A percentile compares a stretch with the other conserved stretches of the same genome.
Evolutionary conservation across 2,888 invertebrate species (phyloP).

Genomic region (Phasia obesa): DNA sequence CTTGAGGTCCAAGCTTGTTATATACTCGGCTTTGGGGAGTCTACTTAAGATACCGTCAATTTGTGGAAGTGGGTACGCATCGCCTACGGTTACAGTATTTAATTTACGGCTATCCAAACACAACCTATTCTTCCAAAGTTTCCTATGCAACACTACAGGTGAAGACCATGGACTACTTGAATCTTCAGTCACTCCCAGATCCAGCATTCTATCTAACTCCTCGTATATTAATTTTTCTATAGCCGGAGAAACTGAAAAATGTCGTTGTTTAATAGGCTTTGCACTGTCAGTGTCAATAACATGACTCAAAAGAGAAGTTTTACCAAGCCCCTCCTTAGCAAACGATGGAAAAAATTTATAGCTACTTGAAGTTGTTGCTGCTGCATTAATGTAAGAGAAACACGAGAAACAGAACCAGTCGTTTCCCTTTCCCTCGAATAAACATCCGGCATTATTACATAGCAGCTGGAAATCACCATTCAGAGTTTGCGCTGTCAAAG

Average conservation of each 20-base stretch:
- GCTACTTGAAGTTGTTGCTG: neutral
- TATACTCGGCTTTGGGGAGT: conserved; percentile 11
- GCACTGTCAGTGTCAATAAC: neutral
- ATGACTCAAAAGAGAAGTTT: too few relatives aligned
- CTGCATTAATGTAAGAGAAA: neutral
- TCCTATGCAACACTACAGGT: too few relatives aligned
- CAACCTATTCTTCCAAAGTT: neutral
- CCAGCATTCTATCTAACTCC: neutral
- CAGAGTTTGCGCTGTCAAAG: conserved; percentile 35
- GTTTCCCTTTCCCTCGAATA: conserved; percentile 50
- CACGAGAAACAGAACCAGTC: conserved; percentile 53
- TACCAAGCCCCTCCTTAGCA: too few relatives aligned
- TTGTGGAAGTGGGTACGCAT: conserved; percentile 30
- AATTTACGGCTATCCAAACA: neutral
- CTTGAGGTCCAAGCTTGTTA: too few relatives aligned
- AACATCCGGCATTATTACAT: conserved; percentile 27
- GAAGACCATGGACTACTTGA: neutral
- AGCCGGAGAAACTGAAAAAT: conserved; percentile 1
- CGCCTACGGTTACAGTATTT: neutral
- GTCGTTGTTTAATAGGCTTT: conserved; percentile 1
- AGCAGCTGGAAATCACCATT: conserved; percentile 30
- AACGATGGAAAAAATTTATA: conserved; percentile 23
- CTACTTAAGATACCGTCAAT: conserved; percentile 19
- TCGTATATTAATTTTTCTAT: neutral
- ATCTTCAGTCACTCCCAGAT: neutral